phyloP scores from a whole-genome alignment of 2,888 invertebrate species.

The Teinopalpus imperialis region DNA sequence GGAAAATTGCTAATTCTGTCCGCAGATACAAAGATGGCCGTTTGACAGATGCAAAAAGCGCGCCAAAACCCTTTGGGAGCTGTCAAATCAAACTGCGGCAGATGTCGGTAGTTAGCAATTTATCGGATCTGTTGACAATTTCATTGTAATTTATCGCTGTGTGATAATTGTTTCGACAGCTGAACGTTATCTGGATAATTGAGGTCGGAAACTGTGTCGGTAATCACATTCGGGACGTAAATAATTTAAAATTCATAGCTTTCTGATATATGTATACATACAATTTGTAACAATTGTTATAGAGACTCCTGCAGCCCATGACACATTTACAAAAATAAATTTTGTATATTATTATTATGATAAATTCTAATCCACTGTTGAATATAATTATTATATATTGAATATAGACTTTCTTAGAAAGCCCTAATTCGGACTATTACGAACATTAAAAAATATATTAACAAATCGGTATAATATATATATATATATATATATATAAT shows the following conservation, averaged over 20 bases:
- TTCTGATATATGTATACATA: no score
- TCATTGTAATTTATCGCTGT: conserved; percentile 68
- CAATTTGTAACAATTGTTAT: no score
- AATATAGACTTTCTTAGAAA: no score
- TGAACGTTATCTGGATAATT: conserved; percentile 24
- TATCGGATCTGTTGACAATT: conserved; percentile 63
- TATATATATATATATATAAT: no score
- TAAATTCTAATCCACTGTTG: no score
- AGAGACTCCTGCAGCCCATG: no score
- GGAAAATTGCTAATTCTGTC: conserved; percentile 74
- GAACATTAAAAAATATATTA: no score
- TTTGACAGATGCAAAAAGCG: conserved; percentile 62
- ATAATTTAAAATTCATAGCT: neutral
- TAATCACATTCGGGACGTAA: conserved; percentile 3
- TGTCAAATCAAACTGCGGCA: conserved; percentile 52
- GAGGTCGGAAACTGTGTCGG: conserved; percentile 18
- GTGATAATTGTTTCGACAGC: conserved; percentile 69
- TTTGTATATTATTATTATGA: no score
- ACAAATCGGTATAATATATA: no score
- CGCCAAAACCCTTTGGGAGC: conserved; percentile 78
- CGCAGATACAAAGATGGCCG: conserved; percentile 63
- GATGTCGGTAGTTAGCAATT: conserved; percentile 74
- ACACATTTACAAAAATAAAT: no score
- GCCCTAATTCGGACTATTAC: no score
- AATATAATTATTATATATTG: no score